Conservation (phyloP, 2,888 invertebrate genomes). For the Rotaria macrura region DNA sequence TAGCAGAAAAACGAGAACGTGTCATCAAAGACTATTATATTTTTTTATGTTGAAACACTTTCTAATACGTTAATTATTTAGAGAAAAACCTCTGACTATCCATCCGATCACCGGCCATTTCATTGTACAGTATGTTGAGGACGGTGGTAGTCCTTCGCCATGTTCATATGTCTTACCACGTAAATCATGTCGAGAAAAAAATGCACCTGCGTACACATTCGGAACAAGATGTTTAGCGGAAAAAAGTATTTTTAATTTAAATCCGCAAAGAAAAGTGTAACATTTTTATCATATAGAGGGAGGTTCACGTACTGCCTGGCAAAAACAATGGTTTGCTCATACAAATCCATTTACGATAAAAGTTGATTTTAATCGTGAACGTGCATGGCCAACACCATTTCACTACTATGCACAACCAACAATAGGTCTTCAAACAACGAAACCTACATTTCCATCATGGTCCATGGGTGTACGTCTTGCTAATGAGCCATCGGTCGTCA, state of each 20-base stretch:
- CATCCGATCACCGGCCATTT: not conserved
- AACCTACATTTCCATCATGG: not conserved
- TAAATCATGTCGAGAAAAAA: constrained; percentile 26
- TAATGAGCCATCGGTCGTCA: not conserved
- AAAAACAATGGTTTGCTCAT: constrained; percentile 30
- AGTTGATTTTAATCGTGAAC: constrained; percentile 25
- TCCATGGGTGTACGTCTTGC: not conserved
- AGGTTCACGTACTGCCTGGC: constrained; percentile 27
- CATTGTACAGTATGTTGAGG: not conserved
- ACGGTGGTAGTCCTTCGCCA: constrained; percentile 14
- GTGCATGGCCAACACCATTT: constrained; percentile 26
- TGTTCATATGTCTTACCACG: constrained; percentile 30
- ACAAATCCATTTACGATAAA: constrained; percentile 24
- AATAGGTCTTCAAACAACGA: constrained; percentile 5
- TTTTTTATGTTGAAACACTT: not conserved
- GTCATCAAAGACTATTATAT: no score
- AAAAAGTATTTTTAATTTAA: not conserved
- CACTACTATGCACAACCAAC: not conserved
- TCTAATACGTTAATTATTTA: not conserved
- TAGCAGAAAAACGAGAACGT: no score
- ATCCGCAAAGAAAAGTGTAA: not conserved
- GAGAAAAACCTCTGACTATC: not conserved
- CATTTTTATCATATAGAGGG: not conserved
- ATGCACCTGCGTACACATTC: constrained; percentile 20
- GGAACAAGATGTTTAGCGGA: constrained; percentile 26